Evolutionary conservation across 2,797 vertebrate genomes (phyloP).

Genomic region (Schizothorax lantsangensis): DNA sequence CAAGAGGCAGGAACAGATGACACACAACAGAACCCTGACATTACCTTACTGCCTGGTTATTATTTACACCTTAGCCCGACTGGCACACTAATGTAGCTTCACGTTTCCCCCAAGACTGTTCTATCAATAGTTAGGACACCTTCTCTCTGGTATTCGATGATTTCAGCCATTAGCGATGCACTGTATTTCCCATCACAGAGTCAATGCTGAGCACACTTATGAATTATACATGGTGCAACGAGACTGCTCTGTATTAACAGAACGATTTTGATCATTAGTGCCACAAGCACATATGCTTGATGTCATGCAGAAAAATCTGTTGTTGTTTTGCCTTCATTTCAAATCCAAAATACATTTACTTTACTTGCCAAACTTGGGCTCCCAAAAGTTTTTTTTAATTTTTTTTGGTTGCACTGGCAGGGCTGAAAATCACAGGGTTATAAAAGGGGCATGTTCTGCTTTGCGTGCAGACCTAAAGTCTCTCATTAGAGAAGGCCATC

Average conservation of each 20-base stretch:
- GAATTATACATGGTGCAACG: constrained; percentile 13
- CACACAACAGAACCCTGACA: too few relatives aligned
- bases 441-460: constrained; percentile 24
- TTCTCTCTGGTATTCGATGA: neutral
- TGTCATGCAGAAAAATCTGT: neutral
- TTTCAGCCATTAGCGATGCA: constrained; percentile 18
- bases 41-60: constrained; percentile 37
- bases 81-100: constrained; percentile 37
- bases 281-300: constrained; percentile 1
- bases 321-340: constrained; percentile 6
- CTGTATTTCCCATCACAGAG: constrained; percentile 27
- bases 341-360: neutral
- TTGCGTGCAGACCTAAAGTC: neutral
- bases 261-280: constrained; percentile 27
- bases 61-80: constrained; percentile 39
- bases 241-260: constrained; percentile 28
- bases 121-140: constrained; percentile 40
- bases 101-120: constrained; percentile 8
- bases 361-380: neutral
- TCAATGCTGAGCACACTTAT: constrained; percentile 25
- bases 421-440: constrained; percentile 14
- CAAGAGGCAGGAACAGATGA: too few relatives aligned
- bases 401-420: constrained; percentile 9
- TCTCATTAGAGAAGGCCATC: constrained; percentile 36
- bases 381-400: neutral